A percentile compares a stretch with the other conserved stretches of the same genome.
phyloP scores from a whole-genome alignment of 2,888 invertebrate species.

The Micoletzkya japonica region DNA sequence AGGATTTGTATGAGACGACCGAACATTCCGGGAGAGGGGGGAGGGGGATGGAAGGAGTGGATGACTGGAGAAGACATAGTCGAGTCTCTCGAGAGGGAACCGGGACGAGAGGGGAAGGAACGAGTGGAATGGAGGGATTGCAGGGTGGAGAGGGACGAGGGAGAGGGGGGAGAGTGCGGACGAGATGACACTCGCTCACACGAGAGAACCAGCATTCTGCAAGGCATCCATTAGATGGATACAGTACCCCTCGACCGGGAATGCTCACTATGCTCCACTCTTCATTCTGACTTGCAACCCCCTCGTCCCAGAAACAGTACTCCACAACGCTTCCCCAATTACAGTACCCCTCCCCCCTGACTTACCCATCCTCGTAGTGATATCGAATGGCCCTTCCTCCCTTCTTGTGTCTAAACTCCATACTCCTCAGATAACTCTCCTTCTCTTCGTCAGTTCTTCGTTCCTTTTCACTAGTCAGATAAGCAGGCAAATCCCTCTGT shows the following conservation, averaged over 20 bases:
- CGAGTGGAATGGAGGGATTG: conserved; percentile 12
- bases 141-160: conserved; percentile 3
- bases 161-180: conserved; percentile 20
- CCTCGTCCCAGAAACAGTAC: too few relatives aligned
- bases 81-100: conserved; percentile 14
- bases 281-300: too few relatives aligned
- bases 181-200: too few relatives aligned
- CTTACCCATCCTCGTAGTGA: conserved; percentile 24
- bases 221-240: too few relatives aligned
- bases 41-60: conserved; percentile 20
- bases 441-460: not conserved
- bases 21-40: conserved; percentile 13
- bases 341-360: too few relatives aligned
- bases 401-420: conserved; percentile 20
- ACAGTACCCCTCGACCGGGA: too few relatives aligned
- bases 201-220: too few relatives aligned
- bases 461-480: conserved; percentile 14
- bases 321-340: too few relatives aligned
- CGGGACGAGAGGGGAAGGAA: conserved; percentile 12
- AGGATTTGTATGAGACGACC: conserved; percentile 11
- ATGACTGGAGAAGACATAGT: not conserved
- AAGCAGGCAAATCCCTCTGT: conserved; percentile 14
- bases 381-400: conserved; percentile 20
- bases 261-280: too few relatives aligned
- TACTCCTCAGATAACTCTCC: not conserved